phyloP scores from a whole-genome alignment of 2,113 vertebrate species.

The Anhinga anhinga region DNA sequence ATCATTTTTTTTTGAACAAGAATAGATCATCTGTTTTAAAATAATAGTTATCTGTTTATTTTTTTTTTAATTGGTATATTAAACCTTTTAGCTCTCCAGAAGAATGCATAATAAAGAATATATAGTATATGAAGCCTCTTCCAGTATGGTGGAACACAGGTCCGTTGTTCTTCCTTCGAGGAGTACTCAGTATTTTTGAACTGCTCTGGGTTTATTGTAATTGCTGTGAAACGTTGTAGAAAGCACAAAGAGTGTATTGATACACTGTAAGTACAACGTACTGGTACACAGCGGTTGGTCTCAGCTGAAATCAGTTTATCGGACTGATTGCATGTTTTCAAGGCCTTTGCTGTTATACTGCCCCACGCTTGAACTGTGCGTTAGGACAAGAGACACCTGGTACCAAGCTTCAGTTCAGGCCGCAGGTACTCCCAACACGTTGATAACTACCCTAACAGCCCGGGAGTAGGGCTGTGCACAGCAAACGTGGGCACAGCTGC shows the following conservation, averaged over 20 bases:
- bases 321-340: background rate
- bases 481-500: rapidly evolving
- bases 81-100: background rate
- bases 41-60: background rate
- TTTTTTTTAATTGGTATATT: background rate
- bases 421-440: rapidly evolving
- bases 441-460: background rate
- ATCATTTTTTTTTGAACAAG: background rate
- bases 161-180: background rate
- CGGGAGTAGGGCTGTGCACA: background rate
- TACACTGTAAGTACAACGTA: background rate
- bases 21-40: background rate
- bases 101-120: background rate
- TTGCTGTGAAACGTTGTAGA: background rate
- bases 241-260: background rate
- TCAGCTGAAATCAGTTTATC: background rate
- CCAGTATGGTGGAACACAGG: background rate
- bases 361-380: background rate
- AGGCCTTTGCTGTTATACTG: background rate
- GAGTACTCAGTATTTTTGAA: background rate
- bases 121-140: background rate
- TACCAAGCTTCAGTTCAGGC: background rate
- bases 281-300: background rate
- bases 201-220: background rate
- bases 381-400: background rate